Base-by-base conservation (phyloP, 2,113 vertebrate species). In the Megaleporinus macrocephalus region DNA sequence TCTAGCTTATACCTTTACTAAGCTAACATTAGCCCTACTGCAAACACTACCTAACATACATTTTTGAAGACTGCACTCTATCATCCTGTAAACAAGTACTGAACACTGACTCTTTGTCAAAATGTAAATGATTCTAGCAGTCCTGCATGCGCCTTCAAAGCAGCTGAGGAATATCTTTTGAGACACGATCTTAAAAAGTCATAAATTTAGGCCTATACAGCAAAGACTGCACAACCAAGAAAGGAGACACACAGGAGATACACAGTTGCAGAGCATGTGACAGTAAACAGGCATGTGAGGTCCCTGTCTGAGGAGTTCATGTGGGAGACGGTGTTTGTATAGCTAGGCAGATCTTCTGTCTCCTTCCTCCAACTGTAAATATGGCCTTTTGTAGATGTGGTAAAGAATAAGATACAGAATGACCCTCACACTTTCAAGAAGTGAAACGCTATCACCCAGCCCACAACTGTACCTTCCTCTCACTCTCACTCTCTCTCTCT, bases 201-300 rank as follows among this genome's bases (percentile, higher is more conserved):
- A 61, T 61, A 61, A 44, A 24, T 61, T 61, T 61, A 61, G 24
- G 57, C 57, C n/a, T 61, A 24, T 18, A 61, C n/a, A n/a, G 13
- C n/a, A 61, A 61, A 24, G 2, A 61, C 57, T 36, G 26, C 49
- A 74, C 22, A 59, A 4, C 71, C 11, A 76, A 76, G 24, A 61
- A 22, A 61, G 6, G 22, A 61, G 6, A 12, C 57, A 61, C 57
- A 61, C 9, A 16, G 15, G 3, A 13, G 0, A 74, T 14, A 61
- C 30, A 26, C 12, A 53, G 7, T 49, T 26, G 53, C 62, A 24
- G 12, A 29, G 33, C 26, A 55, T 29, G 27, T 57, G 57, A 61
- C 57, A 61, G 57, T 61, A 61, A 61, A 61, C 57, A 61, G 57
- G 57, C 57, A 61, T 61, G 57, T 61, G 57, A 61, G 57, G n/a